These are phyloP conservation scores for Gracilinanus agilis DNA, from an alignment of 2,113 vertebrate genomes.

Conservation along the genomic window DNA sequence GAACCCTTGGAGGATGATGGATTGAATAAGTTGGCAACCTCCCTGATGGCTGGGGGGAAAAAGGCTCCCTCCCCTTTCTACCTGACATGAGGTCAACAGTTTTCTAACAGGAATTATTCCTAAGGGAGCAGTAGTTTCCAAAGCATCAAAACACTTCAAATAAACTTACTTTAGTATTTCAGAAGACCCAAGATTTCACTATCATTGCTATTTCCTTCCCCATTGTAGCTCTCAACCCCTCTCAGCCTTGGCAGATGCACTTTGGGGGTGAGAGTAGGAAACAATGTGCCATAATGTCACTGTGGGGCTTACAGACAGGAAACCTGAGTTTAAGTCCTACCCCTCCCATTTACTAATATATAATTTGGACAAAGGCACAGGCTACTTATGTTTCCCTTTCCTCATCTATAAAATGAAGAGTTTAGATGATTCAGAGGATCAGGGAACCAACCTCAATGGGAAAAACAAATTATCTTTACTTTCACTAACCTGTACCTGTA, in stretches of 20 bases:
- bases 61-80: neutral
- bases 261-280: neutral
- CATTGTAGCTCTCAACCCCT: neutral
- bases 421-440: neutral
- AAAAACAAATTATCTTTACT: neutral
- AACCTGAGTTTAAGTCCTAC: neutral
- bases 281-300: neutral
- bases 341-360: neutral
- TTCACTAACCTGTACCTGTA: neutral
- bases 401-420: neutral
- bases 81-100: conserved; percentile 1
- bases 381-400: neutral
- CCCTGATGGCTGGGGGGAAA: neutral
- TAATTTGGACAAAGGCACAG: neutral
- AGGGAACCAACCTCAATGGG: neutral
- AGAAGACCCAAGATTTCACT: neutral
- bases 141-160: neutral
- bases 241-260: neutral
- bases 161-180: neutral
- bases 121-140: neutral
- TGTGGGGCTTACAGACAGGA: neutral
- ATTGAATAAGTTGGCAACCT: conserved; percentile 46
- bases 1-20: conserved; percentile 55
- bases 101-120: conserved; percentile 40
- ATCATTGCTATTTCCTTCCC: neutral